These are phyloP conservation scores for Eupeodes latifasciatus DNA, from an alignment of 2,888 invertebrate genomes.

Conservation along the genomic window DNA sequence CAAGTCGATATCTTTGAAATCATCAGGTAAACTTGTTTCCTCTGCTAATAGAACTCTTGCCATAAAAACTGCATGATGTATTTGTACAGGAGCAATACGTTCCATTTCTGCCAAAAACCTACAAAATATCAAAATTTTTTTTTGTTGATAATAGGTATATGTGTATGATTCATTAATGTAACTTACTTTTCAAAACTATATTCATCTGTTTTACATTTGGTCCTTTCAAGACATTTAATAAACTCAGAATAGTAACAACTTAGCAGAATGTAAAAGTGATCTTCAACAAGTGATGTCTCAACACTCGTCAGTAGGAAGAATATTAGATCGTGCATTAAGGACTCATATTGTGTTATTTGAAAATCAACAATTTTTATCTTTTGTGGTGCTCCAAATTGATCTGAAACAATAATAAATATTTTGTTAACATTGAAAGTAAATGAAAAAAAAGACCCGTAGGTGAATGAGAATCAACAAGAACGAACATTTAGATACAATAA, in stretches of 20 bases:
- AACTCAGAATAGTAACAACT: slow-evolving; percentile 85
- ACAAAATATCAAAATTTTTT: not conserved
- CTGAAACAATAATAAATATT: slow-evolving; percentile 64
- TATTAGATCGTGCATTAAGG: slow-evolving; percentile 85
- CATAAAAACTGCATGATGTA: slow-evolving; percentile 85
- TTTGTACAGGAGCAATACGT: slow-evolving; percentile 83
- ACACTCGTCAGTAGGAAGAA: slow-evolving; percentile 86
- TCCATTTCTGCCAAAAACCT: slow-evolving; percentile 84
- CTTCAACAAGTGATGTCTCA: slow-evolving; percentile 82
- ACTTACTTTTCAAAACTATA: slow-evolving; percentile 84
- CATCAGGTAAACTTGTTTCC: slow-evolving; percentile 83
- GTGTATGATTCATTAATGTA: not conserved
- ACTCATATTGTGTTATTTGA: slow-evolving; percentile 85
- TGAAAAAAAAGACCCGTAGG: too few relatives aligned
- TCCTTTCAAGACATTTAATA: slow-evolving; percentile 82
- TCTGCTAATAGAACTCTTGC: slow-evolving; percentile 85
- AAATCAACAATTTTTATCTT: slow-evolving; percentile 87
- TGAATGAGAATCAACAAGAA: too few relatives aligned
- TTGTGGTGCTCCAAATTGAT: slow-evolving; percentile 82
- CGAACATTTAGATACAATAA: too few relatives aligned
- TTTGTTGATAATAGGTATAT: not conserved
- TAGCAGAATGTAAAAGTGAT: slow-evolving; percentile 85
- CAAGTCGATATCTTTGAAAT: slow-evolving; percentile 84
- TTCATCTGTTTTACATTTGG: slow-evolving; percentile 82
- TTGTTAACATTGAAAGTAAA: too few relatives aligned